Base-by-base conservation (phyloP, 1,140 invertebrate species). In the Lepidostoma basale region DNA sequence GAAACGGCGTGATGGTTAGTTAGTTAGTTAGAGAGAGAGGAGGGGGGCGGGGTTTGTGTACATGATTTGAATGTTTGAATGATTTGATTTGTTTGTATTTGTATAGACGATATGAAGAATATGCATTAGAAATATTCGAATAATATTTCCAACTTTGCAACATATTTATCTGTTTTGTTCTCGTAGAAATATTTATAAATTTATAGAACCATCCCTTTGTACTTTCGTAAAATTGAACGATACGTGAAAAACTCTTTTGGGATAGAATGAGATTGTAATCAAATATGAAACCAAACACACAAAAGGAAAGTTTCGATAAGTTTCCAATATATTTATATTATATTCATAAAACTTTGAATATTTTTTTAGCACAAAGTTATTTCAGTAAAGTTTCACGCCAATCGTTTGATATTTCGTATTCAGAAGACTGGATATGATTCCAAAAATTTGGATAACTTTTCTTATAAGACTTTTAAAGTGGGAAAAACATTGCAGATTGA, bases 311-410 rank as follows among this genome's bases (percentile, higher is more conserved):
- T 47, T 47, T 22, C 44, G 20, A 47, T 47, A 39, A 56, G 8
- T 56, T 56, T 14, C 14, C 30, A 39, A 56, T 22, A 14, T 47
- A 47, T 22, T 47, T 47, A 47, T 47, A 22, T 47, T 39, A 33
- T 33, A 22, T 33, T 56, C 26, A 33, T 39, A 56, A 33, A 56
- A 56, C 16, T 39, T 6, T 12, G 49, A 22, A 23, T 56, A 25
- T 49, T 39, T 56, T 54, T 36, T 33, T n/a, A 14, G 3, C 5
- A 56, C 9, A 3, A 56, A 23, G 2, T 30, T 18, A 30, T 1
- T 54, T 59, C 1, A 23, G 39, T 18, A 14, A 60, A 60, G 58
- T 60, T 60, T 60, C 22, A 9, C 30, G 14, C 16, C 58, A 60
- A 26, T 60, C 39, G 25, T 28, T 60, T 42, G 36, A 42, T 26